Evolutionary conservation across 30 jellyfish, hydroid and myxozoan species (phyloP).

Genomic region (Pelagia noctiluca): DNA sequence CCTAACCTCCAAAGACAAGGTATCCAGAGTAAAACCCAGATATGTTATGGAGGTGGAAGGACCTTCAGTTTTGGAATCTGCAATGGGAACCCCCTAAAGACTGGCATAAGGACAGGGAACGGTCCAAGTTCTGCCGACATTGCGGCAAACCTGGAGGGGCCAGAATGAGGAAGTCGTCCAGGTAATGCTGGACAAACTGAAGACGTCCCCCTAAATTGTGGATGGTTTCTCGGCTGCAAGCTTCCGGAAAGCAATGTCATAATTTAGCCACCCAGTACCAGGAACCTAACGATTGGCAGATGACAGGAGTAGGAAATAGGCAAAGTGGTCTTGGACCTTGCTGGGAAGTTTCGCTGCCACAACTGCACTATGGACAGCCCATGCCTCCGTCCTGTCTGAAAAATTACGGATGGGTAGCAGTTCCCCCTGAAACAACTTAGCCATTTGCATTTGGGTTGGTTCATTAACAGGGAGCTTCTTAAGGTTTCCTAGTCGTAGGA

Average conservation of each 20-base stretch:
- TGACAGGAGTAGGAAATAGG: background rate
- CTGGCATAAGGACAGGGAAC: slow-evolving; percentile 30
- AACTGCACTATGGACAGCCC: background rate
- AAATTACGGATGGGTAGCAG: background rate
- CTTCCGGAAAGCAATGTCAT: background rate
- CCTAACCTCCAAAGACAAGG: slow-evolving; percentile 30
- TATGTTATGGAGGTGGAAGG: slow-evolving; percentile 47
- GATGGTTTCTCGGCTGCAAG: background rate
- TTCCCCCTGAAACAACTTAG: background rate
- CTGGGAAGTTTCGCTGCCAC: background rate
- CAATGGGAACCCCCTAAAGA: slow-evolving; percentile 49
- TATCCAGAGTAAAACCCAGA: slow-evolving; percentile 58
- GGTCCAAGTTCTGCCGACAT: background rate
- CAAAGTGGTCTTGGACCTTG: background rate
- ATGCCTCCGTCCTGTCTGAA: background rate
- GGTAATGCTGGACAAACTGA: slow-evolving; percentile 46
- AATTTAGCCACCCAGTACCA: background rate
- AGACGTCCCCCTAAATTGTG: background rate
- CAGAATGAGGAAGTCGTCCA: slow-evolving; percentile 47
- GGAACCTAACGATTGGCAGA: background rate
- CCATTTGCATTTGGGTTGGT: background rate
- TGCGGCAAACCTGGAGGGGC: slow-evolving; percentile 48
- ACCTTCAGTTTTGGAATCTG: slow-evolving; percentile 57
- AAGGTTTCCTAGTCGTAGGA: too few relatives aligned
- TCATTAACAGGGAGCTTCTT: too few relatives aligned